Evolutionary conservation across 2,113 vertebrate species (phyloP), one percentile per base, ranked within the genome.

Genomic region (Pongo abelii): DNA sequence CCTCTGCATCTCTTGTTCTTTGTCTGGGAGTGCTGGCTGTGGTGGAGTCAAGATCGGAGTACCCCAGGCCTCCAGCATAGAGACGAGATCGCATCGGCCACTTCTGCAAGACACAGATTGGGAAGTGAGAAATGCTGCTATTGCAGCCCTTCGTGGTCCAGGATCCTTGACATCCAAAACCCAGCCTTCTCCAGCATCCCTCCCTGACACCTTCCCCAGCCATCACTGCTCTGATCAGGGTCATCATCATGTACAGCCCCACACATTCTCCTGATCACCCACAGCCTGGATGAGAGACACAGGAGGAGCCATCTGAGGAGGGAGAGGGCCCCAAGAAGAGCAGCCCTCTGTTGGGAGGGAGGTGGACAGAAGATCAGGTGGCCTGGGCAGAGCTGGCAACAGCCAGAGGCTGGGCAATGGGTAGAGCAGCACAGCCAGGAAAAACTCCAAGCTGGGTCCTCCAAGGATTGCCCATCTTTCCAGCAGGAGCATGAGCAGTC

Each of bases 81-180:
- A 99, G 99, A 87, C 98, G 97, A 35, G 99, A 99, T 43, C 99
- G 98, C 99, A 99, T 99, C 0, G 99, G 99, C 99, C 99, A 99
- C 94, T 99, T 99, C 99, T 99, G 98, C 35, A 98, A 97, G 84
- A 98, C 57, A 98, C 0, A 1, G 77, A 35, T 55, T 3, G 25
- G 22, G n/a, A 23, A 13, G 25, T 77, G 46, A 69, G 69, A 48
- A 4, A 23, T 1, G 3, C 23, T 32, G 35, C 30, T 32, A 2
- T 14, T 8, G 27, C 25, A 40, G 50, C 70, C n/a, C 16, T 55
- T 48, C 2, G 0, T 3, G 18, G 20, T 22, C 46, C 38, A 83
- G 79, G 38, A 91, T 16, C 74, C 69, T 55, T 27, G 10, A 18
- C 38, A 83, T 30, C 94, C 40, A 8, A 57, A n/a, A 20, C n/a